Base-by-base conservation (phyloP, 2,113 vertebrate genomes). In the Rhinichthys klamathensis region DNA sequence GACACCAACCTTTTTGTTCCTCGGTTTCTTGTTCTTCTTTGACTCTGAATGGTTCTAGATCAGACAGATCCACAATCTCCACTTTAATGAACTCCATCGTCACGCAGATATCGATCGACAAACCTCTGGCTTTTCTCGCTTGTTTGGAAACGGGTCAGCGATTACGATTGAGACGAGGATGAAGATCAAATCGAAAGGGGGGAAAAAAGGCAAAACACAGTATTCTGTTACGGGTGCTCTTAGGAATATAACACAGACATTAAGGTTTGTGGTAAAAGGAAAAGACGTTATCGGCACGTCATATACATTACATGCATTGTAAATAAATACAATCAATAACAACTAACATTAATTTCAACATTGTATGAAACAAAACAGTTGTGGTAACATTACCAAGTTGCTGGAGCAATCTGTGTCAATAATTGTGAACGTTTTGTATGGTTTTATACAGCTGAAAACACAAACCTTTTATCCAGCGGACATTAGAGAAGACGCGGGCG, bases 401-500 rank as follows among this genome's bases (percentile, higher is more conserved):
- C 16, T 25, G 12, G 6, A 46, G n/a, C 13, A 25, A 9, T 46
- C 15, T 1, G 23, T 2, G 70, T 6, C 0, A 3, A 7, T 5
- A 15, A 46, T 3, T 0, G 6, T 8, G 6, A 3, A 46, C 38
- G 23, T 25, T 73, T 25, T 25, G 23, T 41, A 35, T 70, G 8
- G 32, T 23, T 38, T 38, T 70, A 70, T 1, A 41, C 41, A 13
- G 23, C 13, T 15, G 5, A 74, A 46, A 73, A 74, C 44, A 73
- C 70, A 74, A 2, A 74, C 70, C 70, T 74, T 56, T 74, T 74
- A 74, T 73, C 12, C 70, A 46, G 41, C n/a, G 13, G 70, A 74
- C 70, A 72, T n/a, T 8, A 6, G 70, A 46, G 70, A 16, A 46
- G 23, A n/a, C 70, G 32, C 30, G 38, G 70, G 11, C 70, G 70